Conservation (phyloP, 2,888 invertebrate species). For the Elysia crispata region DNA sequence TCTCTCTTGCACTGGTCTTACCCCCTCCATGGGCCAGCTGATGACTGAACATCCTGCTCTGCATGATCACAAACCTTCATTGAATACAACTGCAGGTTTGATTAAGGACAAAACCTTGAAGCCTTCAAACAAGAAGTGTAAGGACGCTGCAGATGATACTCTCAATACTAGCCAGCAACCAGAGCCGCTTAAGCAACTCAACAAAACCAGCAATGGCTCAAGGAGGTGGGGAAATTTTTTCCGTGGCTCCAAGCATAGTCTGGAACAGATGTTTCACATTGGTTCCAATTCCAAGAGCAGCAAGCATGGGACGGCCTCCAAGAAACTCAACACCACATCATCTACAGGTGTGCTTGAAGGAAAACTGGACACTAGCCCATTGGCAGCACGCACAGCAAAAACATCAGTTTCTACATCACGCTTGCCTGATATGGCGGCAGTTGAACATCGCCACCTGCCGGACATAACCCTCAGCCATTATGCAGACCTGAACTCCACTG, state of each 20-base stretch:
- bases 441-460: conserved; percentile 30
- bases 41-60: not conserved
- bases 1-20: conserved; percentile 42
- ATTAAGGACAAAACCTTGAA: not conserved
- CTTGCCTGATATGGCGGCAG: conserved; percentile 37
- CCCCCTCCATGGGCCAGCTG: conserved; percentile 41
- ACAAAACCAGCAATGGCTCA: conserved; percentile 42
- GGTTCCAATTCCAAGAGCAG: conserved; percentile 24
- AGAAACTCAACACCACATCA: conserved; percentile 30
- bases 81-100: not conserved
- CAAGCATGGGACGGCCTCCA: not conserved
- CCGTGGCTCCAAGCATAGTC: conserved; percentile 33
- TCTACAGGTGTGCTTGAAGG: conserved; percentile 1
- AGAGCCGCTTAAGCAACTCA: conserved; percentile 44
- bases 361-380: not conserved
- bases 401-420: conserved; percentile 41
- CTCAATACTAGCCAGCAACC: not conserved
- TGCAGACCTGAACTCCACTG: conserved; percentile 32
- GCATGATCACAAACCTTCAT: too few species aligned
- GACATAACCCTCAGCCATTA: conserved; percentile 45
- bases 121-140: not conserved
- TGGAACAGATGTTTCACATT: conserved; percentile 43
- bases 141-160: not conserved
- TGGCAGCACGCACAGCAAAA: conserved; percentile 1
- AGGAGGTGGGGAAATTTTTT: conserved; percentile 46